Evolutionary conservation across 1,140 invertebrate species (phyloP).

Genomic region (Saccostrea cuccullata): DNA sequence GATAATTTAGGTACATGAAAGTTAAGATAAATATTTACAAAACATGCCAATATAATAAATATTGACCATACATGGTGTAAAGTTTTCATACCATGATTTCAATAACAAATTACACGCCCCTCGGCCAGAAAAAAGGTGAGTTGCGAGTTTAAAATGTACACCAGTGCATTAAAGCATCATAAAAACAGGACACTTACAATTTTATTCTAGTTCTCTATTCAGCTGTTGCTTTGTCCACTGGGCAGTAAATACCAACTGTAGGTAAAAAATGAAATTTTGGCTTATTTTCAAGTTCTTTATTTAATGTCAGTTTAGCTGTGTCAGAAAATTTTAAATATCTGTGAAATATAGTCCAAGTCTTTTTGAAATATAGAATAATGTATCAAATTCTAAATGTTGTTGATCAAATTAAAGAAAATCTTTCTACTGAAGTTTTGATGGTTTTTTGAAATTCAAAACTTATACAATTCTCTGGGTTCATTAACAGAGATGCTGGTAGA

Average conservation of each 20-base stretch:
- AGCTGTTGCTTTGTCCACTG: not conserved
- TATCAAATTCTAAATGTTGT: too few relatives aligned
- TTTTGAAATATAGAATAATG: too few relatives aligned
- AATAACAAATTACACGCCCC: not conserved
- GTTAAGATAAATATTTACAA: too few relatives aligned
- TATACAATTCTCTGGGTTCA: not conserved
- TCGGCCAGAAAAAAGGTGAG: not conserved
- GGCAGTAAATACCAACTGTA: not conserved
- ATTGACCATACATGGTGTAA: not conserved
- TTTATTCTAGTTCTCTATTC: not conserved
- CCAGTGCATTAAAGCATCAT: not conserved
- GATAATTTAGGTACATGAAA: too few relatives aligned
- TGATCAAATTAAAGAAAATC: too few relatives aligned
- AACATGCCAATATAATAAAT: not conserved
- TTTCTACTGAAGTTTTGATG: not conserved
- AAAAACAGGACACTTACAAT: not conserved
- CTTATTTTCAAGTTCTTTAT: too few relatives aligned
- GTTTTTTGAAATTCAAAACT: not conserved
- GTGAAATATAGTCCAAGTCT: too few relatives aligned
- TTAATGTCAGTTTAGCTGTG: too few relatives aligned
- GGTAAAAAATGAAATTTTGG: not conserved
- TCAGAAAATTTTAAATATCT: too few relatives aligned
- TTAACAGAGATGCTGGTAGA: too few relatives aligned
- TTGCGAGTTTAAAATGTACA: not conserved
- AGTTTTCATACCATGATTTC: not conserved